Base-by-base conservation (phyloP, 1,140 invertebrate genomes). In the Schlechtendalia chinensis region DNA sequence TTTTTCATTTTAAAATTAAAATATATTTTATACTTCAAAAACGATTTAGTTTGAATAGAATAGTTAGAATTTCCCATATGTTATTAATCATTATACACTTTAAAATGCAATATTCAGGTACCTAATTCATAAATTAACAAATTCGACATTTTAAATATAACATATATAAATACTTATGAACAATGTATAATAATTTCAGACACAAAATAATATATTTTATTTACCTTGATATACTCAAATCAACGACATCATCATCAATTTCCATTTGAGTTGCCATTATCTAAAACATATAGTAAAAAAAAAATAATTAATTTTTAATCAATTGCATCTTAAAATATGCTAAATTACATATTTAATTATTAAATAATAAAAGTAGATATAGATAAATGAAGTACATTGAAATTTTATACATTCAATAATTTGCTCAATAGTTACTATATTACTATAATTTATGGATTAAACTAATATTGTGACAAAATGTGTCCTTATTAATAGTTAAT, bases 211-310 rank as follows among this genome's bases (percentile, higher is more conserved):
- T 32, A 82, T 54, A 54, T 59, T 81, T 81, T 75, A 39, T 50
- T 50, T 87, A 93, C 92, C 91, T 91, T 22, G 80, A 72, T 82
- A 93, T 89, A 86, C 91, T 93, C 74, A 93, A 87, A 87, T 93
- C 91, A 63, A 91, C 90, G 56, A 91, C 90, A 24, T 91, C 90
- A 82, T 90, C 90, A 84, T 90, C 89, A 83, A 90, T 87, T 83
- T 90, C 89, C 89, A 90, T 90, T 86, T 89, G 88, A 86, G 90
- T 47, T 24, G 74, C 74, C 74, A 77, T 77, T 2, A 77, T 77
- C 74, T 77, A 27, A 22, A 56, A 90, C 89, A 90, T 90, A 83
- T 61, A 22, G 14, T 17, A 71, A 80, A 61, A 45, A 59, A 39
- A 0, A 24, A 45, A 19, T n/a, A n/a, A n/a, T n/a, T n/a, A n/a